Conservation (phyloP, 2,113 vertebrate species). For the Anoplopoma fimbria region DNA sequence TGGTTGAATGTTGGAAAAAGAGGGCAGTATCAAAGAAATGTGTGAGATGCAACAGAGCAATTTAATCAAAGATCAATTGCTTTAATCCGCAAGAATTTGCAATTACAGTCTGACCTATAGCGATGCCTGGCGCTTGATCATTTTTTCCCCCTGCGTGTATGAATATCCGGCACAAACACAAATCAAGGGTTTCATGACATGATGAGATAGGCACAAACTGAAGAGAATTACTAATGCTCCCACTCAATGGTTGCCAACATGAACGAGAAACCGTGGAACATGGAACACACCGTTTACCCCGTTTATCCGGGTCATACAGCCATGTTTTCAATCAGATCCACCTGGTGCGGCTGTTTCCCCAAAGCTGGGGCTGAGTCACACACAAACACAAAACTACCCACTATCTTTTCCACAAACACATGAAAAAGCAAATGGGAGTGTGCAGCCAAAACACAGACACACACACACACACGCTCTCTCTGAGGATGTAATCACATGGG, state of each 20-base stretch:
- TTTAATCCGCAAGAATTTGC: conserved; percentile 23
- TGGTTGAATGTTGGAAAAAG: conserved; percentile 24
- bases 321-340: conserved; percentile 54
- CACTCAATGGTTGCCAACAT: conserved; percentile 4
- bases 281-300: not conserved
- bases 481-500: conserved; percentile 75
- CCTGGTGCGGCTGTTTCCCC: conserved; percentile 56
- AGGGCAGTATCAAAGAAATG: conserved; percentile 16
- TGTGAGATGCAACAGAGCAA: not conserved
- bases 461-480: conserved; percentile 9
- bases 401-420: conserved; percentile 12
- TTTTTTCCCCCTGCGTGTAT: not conserved
- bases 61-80: conserved; percentile 25
- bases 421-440: not conserved
- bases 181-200: conserved; percentile 6
- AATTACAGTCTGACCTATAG: conserved; percentile 23
- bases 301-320: not conserved
- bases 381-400: conserved; percentile 8
- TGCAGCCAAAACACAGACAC: not conserved
- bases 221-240: conserved; percentile 16
- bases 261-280: conserved; percentile 12
- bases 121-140: conserved; percentile 7
- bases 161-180: conserved; percentile 11
- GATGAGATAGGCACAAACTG: conserved; percentile 18
- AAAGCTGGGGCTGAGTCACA: conserved; percentile 29